Base-by-base conservation (phyloP, 2,888 invertebrate genomes). In the Scrobipalpa costella region DNA sequence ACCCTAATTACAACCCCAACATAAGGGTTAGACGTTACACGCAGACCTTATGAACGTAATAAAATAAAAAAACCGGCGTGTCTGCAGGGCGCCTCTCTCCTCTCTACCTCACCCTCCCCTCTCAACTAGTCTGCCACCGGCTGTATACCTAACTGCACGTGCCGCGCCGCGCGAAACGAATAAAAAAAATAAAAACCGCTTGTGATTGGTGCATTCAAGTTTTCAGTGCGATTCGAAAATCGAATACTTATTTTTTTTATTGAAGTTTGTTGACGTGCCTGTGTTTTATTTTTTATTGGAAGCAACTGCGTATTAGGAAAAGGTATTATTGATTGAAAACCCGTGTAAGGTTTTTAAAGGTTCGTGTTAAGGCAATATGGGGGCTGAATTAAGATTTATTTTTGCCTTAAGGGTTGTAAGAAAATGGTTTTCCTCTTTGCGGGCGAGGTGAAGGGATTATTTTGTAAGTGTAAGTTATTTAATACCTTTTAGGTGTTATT, bases 31-130 rank as follows among this genome's bases (percentile, higher is more conserved):
- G 38, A 59, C 59, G 27, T 58, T 40, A 58, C 38, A 38, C 59
- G n/a, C 44, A 21, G 33, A 62, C 61, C 52, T 64, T 64, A 64
- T 64, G 64, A 59, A 52, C 17, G 52, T 58, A 64, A 64, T 64
- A 64, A 27, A 59, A 63, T 36, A 57, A 40, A 59, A 59, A 62
- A 57, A 44, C 34, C 36, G 11, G 40, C 64, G n/a, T 57, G 64
- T 62, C 52, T 60, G 40, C 52, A 64, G 64, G 60, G 49, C 33
- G 27, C 61, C 55, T 50, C 61, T 50, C 40, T 15, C 57, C 50
- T 7, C 63, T 57, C 44, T 27, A 36, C 61, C 11, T 40, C n/a
- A 34, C 59, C 59, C 60, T 59, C 62, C 36, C 36, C n/a, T 50
- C 36, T 47, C 63, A 60, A 21, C 33, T 60, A 65, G 65, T 65